Evolutionary conservation across 2,797 vertebrate genomes (phyloP).

Genomic region (Enteromius trimaculatus): DNA sequence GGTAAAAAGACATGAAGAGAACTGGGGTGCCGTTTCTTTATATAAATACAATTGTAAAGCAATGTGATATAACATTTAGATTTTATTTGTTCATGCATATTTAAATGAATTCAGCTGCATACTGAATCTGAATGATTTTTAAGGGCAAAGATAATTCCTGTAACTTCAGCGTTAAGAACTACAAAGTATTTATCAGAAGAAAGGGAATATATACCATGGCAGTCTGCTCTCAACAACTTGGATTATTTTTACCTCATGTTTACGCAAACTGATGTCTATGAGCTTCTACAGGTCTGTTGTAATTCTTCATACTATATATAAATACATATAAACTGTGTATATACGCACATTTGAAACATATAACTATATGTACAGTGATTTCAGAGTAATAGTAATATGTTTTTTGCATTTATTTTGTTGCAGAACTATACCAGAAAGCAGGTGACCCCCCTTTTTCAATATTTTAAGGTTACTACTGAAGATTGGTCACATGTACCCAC

Average conservation of each 20-base stretch:
- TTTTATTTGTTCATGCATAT: neutral
- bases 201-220: conserved; percentile 86
- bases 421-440: conserved; percentile 82
- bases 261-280: conserved; percentile 82
- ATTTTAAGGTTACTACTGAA: conserved; percentile 71
- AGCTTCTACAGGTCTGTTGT: conserved; percentile 80
- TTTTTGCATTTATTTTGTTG: neutral
- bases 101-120: neutral
- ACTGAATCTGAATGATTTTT: neutral
- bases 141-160: conserved; percentile 70
- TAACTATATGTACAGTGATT: no score
- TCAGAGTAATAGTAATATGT: neutral
- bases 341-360: no score
- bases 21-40: neutral
- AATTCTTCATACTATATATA: neutral
- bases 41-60: neutral
- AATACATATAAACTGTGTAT: no score
- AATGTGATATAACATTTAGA: neutral
- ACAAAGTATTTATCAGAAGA: conserved; percentile 81
- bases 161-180: conserved; percentile 80
- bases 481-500: conserved; percentile 61
- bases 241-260: conserved; percentile 86
- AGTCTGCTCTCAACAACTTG: conserved; percentile 80
- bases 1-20: conserved; percentile 70
- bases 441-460: conserved; percentile 75